Conservation (phyloP, 2,797 vertebrate species). For the Microtus agrestis region DNA sequence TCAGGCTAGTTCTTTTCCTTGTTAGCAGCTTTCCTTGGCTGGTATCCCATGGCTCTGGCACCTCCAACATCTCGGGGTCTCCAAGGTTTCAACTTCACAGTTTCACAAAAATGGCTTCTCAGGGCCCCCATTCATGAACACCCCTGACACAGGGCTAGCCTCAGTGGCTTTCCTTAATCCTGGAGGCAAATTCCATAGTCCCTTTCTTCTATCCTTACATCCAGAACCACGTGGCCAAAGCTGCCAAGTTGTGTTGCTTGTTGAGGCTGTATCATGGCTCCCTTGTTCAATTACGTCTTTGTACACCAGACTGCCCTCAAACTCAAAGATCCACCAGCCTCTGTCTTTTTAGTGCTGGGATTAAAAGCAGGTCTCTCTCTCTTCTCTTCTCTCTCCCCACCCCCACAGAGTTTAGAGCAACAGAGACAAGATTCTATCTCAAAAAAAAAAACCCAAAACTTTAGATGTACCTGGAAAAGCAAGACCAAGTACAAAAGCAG, state of each 20-base stretch:
- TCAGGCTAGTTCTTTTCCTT: neutral
- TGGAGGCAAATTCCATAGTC: neutral
- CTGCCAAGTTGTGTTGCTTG: neutral
- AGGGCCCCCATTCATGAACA: neutral
- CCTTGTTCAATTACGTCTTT: neutral
- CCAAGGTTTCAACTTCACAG: neutral
- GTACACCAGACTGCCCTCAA: neutral
- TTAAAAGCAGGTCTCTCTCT: neutral
- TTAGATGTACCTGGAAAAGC: too few species aligned
- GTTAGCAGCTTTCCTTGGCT: neutral
- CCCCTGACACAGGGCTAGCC: neutral
- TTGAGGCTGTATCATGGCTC: neutral
- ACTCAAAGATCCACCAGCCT: neutral
- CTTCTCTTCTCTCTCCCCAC: neutral
- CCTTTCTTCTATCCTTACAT: neutral
- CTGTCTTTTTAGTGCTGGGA: neutral
- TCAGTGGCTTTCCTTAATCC: neutral
- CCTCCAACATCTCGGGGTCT: neutral
- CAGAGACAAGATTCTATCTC: neutral
- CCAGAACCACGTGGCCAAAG: neutral
- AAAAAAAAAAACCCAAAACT: too few species aligned
- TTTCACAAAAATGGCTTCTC: neutral
- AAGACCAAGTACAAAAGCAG: neutral
- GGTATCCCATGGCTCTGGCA: neutral
- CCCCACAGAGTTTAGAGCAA: neutral